Evolutionary conservation across 1,140 invertebrate species (phyloP), one percentile per base, ranked within the genome.

Genomic region (Apis dorsata): DNA sequence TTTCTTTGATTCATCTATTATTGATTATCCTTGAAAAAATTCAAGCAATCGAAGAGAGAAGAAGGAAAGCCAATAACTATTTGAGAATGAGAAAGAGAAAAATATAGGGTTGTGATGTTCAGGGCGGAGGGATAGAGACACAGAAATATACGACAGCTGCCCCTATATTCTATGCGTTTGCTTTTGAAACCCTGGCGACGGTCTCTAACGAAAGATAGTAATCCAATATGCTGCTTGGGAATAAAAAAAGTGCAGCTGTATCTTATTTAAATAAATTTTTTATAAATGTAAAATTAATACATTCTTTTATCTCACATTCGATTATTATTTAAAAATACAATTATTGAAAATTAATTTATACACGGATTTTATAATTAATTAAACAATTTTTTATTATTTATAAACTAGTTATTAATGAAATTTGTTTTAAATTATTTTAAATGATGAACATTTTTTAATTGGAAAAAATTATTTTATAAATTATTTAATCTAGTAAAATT

Each of bases 111-210:
- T 83, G 69, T 19, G 66, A 53, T 34, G n/a, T 63, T 62, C 34
- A 81, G 71, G 28, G 74, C 68, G 74, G 81, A 65, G 51, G n/a
- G 74, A 90, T 83, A 89, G 80, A 81, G 79, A 89, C 84, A 62
- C 60, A 85, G 86, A 90, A 91, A 90, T 89, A 88, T 77, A 86
- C 81, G 81, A 85, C 89, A 91, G 88, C 90, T 91, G 90, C 88
- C 90, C 90, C 88, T 85, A 90, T 87, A 0, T 57, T 77, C 81
- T 49, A 53, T 74, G 82, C 74, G 71, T 89, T 90, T 84, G 87
- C 88, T 90, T 91, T 90, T 88, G 77, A 90, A 90, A 90, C 60
- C 71, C 84, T 65, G 84, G 19, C 66, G 62, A 62, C 59, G 73
- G 80, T 79, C 73, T 70, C 78, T 76, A 76, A 71, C 83, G 77